Evolutionary conservation across 2,113 vertebrate genomes (phyloP).

Genomic region (Seriola rivoliana): DNA sequence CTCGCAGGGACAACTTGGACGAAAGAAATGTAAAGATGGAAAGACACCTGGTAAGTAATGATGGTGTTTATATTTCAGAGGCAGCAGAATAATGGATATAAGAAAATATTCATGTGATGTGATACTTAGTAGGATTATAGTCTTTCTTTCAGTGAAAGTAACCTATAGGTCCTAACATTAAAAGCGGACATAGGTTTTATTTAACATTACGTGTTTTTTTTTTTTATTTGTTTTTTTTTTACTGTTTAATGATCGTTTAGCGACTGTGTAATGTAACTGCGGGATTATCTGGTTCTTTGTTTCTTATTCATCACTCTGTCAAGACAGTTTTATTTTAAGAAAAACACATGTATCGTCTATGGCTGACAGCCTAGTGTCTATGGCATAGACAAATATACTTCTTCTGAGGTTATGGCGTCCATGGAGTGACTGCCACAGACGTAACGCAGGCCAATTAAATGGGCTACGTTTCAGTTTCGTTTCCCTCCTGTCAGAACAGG

Average conservation of each 20-base stretch:
- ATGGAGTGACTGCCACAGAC: background rate
- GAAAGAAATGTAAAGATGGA: conserved; percentile 33
- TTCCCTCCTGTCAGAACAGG: conserved; percentile 11
- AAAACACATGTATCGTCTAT: too few relatives aligned
- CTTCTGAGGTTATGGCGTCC: too few relatives aligned
- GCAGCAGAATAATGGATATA: background rate
- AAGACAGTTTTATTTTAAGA: too few relatives aligned
- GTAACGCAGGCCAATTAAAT: background rate
- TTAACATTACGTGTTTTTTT: background rate
- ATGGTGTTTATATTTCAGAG: too few relatives aligned
- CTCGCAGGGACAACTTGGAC: conserved; percentile 76
- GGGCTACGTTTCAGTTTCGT: conserved; percentile 72
- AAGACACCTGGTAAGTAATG: conserved; percentile 51
- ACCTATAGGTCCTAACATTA: too few relatives aligned
- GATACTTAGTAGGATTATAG: too few relatives aligned
- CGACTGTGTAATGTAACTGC: background rate
- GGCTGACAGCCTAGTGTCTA: too few relatives aligned
- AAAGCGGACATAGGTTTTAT: too few relatives aligned
- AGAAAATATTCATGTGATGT: too few relatives aligned
- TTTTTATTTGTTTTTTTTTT: background rate
- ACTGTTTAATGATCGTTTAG: too few relatives aligned
- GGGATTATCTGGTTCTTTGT: background rate
- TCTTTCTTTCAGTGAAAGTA: too few relatives aligned
- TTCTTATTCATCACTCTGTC: background rate
- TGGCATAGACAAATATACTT: too few relatives aligned